Conservation (phyloP, 2,888 invertebrate genomes). For the Drosophila macrospina region DNA sequence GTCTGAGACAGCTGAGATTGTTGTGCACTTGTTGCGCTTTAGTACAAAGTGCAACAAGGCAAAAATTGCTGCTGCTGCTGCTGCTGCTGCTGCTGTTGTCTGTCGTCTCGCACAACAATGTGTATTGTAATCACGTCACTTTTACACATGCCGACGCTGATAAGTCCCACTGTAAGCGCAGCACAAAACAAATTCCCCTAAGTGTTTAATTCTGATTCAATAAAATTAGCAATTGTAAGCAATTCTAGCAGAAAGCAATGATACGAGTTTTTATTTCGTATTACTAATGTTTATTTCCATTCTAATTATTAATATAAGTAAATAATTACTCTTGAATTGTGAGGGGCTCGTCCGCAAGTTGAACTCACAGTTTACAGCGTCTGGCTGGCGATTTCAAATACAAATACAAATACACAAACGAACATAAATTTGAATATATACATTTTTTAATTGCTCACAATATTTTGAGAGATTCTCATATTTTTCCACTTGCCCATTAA, state of each 20-base stretch:
- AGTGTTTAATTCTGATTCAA: background rate
- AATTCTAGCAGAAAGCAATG: background rate
- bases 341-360: conserved; percentile 44
- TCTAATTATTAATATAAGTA: conserved; percentile 15
- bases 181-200: conserved; percentile 2
- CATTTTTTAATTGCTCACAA: background rate
- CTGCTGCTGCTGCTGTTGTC: conserved; percentile 6
- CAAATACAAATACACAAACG: background rate
- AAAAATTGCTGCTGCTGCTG: too few relatives aligned
- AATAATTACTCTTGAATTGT: conserved; percentile 14
- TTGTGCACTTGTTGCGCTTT: conserved; percentile 76
- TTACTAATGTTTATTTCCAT: conserved; percentile 8
- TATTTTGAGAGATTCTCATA: background rate
- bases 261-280: background rate
- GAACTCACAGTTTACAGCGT: conserved; percentile 33
- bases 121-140: background rate
- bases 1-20: conserved; percentile 4
- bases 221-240: conserved; percentile 5
- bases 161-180: conserved; percentile 26
- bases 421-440: background rate
- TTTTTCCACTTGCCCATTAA: conserved; percentile 19
- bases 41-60: conserved; percentile 67
- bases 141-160: conserved; percentile 25
- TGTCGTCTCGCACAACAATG: background rate
- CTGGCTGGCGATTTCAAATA: background rate